Percentiles rank a stretch among this genome's conserved stretches.
Evolutionary conservation across 2,113 vertebrate species (phyloP).

Genomic region (Xiphorhynchus elegans): DNA sequence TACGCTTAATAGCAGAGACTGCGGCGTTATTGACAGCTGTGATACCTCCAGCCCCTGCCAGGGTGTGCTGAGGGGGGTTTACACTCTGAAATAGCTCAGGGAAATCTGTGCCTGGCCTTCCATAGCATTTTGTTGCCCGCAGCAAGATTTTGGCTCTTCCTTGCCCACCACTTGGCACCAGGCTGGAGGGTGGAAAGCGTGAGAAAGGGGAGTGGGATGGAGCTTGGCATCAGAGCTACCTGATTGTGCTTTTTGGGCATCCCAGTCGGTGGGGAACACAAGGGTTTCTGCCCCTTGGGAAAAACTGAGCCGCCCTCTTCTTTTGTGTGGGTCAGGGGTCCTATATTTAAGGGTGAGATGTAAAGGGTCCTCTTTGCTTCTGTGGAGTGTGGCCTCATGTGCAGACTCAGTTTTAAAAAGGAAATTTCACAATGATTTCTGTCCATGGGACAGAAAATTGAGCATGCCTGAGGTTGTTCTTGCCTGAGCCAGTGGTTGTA

Average conservation of each 20-base stretch:
- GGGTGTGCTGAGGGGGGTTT: background rate
- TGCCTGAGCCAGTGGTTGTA: fast-evolving
- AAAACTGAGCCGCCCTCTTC: background rate
- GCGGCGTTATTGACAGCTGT: fast-evolving
- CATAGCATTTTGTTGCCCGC: background rate
- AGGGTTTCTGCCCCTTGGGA: background rate
- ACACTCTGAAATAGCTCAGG: background rate
- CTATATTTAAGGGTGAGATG: background rate
- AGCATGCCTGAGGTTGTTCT: background rate
- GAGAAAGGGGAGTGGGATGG: background rate
- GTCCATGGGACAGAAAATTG: fast-evolving
- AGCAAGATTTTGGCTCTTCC: background rate
- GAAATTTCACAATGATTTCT: background rate
- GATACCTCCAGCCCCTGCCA: background rate
- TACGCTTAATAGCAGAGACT: fast-evolving
- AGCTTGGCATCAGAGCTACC: background rate
- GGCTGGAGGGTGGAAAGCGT: background rate
- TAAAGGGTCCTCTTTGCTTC: background rate
- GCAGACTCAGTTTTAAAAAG: background rate
- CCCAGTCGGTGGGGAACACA: fast-evolving
- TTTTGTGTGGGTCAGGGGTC: background rate
- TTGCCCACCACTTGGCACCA: background rate
- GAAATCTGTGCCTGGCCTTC: background rate
- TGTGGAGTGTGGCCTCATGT: fast-evolving
- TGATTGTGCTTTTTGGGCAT: background rate